Evolutionary conservation across 2,888 invertebrate species (phyloP), one percentile per base, ranked within the genome.

Genomic region (Pterostichus niger): DNA sequence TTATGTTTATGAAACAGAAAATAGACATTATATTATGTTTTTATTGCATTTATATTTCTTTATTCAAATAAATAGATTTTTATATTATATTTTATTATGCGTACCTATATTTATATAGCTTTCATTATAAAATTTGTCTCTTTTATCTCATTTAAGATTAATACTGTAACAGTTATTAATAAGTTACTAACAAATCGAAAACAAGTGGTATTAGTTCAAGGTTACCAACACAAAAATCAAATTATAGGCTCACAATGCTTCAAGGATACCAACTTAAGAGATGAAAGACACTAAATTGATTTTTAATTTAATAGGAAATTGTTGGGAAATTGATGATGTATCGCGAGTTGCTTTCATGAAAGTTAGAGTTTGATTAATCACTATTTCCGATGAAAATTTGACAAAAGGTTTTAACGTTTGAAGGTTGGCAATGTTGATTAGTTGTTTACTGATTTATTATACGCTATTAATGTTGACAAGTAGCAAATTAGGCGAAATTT

Each of bases 271-370:
- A 64, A 64, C 64, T 64, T 64, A 64, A 64, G 15, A 15, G 7
- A 40, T 64, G 64, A 64, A 40, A 64, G 40, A 13, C 59, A 31
- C 40, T 15, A 11, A 40, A 64, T 35, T 64, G 64, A 64, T 64
- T 64, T 64, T 40, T 64, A 64, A 64, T 64, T 64, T 64, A 40
- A 40, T n/a, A 64, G 64, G 64, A 64, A 64, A 64, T 64, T 64
- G 64, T 24, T 13, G 64, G 64, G 64, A 64, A 64, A 64, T 64
- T 64, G 64, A 59, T 13, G 64, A 15, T 9, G 31, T 33, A 24
- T 5, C 31, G 17, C 61, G 15, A 31, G 59, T 59, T 9, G 7
- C 59, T 59, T 59, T 59, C 31, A 59, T 52, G 52, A 5, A 1
- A n/a, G 52, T 52, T 52, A 52, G n/a, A 64, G 64, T 64, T 64